These are phyloP conservation scores for Martes flavigula DNA, from an alignment of 2,797 vertebrate species.

Conservation along the genomic window DNA sequence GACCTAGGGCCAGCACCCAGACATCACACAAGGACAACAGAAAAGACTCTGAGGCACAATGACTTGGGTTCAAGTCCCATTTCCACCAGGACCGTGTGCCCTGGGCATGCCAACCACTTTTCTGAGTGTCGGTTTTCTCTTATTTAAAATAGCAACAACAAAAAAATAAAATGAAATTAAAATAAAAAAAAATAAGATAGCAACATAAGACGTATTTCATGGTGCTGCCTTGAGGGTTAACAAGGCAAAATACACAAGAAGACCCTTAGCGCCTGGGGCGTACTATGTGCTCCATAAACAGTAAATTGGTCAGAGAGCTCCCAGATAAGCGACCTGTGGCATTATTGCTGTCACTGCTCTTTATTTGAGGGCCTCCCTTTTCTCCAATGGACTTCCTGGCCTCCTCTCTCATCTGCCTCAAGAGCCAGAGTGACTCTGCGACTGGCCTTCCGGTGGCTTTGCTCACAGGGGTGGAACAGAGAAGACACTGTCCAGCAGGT, in stretches of 20 bases:
- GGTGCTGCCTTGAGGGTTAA: not conserved
- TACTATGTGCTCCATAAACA: not conserved
- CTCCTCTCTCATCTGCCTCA: not conserved
- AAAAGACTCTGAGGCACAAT: not conserved
- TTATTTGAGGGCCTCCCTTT: no score
- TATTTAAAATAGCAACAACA: not conserved
- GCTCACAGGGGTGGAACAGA: not conserved
- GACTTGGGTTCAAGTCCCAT: not conserved
- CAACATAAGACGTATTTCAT: not conserved
- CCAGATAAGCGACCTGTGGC: not conserved
- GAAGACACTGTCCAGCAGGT: not conserved
- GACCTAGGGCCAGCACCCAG: not conserved
- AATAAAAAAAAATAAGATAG: not conserved
- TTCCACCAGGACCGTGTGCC: not conserved
- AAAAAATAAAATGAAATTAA: no score
- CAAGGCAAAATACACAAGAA: not conserved
- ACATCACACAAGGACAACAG: not conserved
- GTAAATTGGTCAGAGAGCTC: no score
- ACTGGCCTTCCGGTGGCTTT: not conserved
- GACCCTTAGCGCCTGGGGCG: rapidly evolving
- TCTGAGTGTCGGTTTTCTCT: not conserved
- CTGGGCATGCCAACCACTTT: not conserved
- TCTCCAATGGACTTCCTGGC: not conserved
- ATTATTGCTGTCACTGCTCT: not conserved
- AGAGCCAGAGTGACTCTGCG: not conserved